These are phyloP conservation scores for Ondatra zibethicus DNA, from an alignment of 2,113 vertebrate species.

Conservation along the genomic window DNA sequence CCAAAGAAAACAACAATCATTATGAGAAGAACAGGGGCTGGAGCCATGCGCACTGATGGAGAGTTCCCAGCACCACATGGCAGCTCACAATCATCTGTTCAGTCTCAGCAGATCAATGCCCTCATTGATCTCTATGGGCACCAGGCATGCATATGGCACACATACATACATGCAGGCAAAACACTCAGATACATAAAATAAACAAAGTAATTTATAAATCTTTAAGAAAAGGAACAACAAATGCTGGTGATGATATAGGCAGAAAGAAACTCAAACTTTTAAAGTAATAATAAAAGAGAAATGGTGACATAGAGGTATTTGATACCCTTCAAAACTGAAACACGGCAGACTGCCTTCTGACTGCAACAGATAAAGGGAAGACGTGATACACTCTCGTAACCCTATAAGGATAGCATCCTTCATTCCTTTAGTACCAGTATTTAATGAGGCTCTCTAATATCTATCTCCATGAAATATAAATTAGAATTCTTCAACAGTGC, in stretches of 20 bases:
- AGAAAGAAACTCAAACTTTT: background rate
- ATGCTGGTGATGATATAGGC: background rate
- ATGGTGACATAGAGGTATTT: background rate
- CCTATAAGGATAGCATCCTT: background rate
- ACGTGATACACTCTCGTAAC: background rate
- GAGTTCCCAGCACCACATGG: background rate
- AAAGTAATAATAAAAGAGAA: background rate
- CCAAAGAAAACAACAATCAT: background rate
- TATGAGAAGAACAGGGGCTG: background rate
- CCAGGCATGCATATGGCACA: background rate
- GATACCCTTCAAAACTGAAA: background rate
- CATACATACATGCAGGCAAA: background rate
- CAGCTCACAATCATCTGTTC: background rate
- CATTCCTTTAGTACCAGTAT: background rate
- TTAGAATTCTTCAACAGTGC: conserved; percentile 43
- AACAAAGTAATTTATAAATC: background rate
- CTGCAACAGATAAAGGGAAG: background rate
- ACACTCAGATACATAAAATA: background rate
- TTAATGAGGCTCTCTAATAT: background rate
- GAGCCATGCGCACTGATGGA: background rate
- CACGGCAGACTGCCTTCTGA: background rate
- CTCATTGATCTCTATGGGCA: background rate
- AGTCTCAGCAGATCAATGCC: background rate
- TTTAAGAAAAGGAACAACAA: background rate
- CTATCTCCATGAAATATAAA: conserved; percentile 40